Evolutionary conservation across 2,888 invertebrate species (phyloP).

Genomic region (Drosophila putrida): DNA sequence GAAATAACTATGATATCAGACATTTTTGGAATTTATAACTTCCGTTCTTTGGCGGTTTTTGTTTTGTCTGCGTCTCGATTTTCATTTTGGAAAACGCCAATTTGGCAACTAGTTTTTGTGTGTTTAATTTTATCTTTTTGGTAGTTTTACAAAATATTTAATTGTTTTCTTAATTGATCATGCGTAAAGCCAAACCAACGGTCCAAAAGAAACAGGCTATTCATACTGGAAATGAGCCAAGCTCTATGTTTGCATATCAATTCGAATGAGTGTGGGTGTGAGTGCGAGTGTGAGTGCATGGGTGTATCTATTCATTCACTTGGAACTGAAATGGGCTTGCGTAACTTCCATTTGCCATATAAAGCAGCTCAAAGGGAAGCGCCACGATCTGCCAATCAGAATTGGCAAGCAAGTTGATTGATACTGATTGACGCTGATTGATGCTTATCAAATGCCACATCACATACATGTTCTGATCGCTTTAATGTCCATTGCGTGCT

Average conservation of each 20-base stretch:
- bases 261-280: conserved; percentile 16
- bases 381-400: conserved; percentile 41
- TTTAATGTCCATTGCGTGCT: conserved; percentile 12
- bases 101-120: conserved; percentile 51
- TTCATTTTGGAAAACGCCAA: conserved; percentile 49
- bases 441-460: conserved; percentile 15
- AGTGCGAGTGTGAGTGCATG: conserved; percentile 11
- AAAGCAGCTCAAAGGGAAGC: conserved; percentile 63
- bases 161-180: conserved; percentile 79
- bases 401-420: conserved; percentile 56
- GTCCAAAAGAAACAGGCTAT: conserved; percentile 29
- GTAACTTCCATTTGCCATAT: conserved; percentile 49
- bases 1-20: conserved; percentile 72
- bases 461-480: conserved; percentile 1
- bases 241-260: conserved; percentile 47
- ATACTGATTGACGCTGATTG: conserved; percentile 48
- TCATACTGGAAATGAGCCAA: conserved; percentile 67
- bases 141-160: conserved; percentile 66
- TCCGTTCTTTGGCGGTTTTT: conserved; percentile 59
- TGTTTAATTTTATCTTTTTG: conserved; percentile 23
- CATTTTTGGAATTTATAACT: conserved; percentile 65
- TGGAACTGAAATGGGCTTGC: conserved; percentile 54
- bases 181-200: conserved; percentile 61
- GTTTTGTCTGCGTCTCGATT: conserved; percentile 12
- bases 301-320: conserved; percentile 34